A percentile compares a stretch with the other conserved stretches of the same genome.
Evolutionary conservation across 2,888 invertebrate genomes (phyloP).

Genomic region (Acanthosepion pharaonis): DNA sequence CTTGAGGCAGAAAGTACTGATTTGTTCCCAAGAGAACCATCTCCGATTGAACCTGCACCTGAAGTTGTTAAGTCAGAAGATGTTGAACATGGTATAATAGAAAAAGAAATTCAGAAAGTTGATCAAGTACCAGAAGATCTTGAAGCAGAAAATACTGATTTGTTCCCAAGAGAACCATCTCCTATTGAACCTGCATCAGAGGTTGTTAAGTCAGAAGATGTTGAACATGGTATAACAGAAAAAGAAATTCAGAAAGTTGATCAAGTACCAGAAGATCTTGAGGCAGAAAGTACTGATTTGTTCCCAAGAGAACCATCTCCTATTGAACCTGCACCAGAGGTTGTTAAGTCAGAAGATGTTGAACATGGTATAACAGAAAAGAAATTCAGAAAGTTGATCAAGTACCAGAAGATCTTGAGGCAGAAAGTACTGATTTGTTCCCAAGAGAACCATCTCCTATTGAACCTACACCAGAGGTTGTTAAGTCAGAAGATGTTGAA

Average conservation of each 20-base stretch:
- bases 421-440: neutral
- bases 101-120: neutral
- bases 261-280: neutral
- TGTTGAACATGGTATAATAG: neutral
- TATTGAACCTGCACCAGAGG: neutral
- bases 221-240: neutral
- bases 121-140: neutral
- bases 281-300: neutral
- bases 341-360: neutral
- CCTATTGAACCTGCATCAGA: neutral
- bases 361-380: neutral
- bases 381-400: neutral
- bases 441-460: constrained; percentile 11
- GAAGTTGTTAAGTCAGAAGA: neutral
- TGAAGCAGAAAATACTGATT: neutral
- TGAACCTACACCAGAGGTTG: neutral
- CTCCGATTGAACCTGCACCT: neutral
- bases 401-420: neutral
- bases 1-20: constrained; percentile 33
- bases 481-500: neutral
- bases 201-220: neutral
- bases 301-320: neutral
- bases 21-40: constrained; percentile 14
- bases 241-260: neutral
- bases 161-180: neutral